phyloP scores from a whole-genome alignment of 2,113 vertebrate species.

The Peucedramus taeniatus region DNA sequence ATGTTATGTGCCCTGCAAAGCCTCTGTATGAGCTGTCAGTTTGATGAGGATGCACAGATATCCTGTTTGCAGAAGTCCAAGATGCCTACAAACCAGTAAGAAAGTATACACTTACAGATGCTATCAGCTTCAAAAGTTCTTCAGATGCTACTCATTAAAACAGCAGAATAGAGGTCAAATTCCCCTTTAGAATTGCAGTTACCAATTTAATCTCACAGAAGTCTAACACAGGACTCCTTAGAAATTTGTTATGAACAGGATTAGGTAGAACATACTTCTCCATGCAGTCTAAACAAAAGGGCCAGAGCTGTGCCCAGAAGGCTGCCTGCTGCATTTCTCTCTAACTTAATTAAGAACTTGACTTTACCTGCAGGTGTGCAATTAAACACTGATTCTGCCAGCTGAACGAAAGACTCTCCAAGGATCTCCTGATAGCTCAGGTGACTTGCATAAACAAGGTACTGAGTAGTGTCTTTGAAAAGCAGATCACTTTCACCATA shows the following conservation, averaged over 20 bases:
- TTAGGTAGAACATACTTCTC: neutral
- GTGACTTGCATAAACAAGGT: slow-evolving; percentile 78
- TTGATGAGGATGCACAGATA: slow-evolving; percentile 18
- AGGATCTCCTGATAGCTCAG: slow-evolving; percentile 78
- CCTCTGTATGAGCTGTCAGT: neutral
- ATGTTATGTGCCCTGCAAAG: neutral
- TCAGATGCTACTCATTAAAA: neutral
- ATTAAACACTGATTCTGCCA: slow-evolving; percentile 80
- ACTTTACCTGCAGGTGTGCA: slow-evolving; percentile 82
- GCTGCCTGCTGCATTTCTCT: neutral
- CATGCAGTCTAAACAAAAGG: neutral
- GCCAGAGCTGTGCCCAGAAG: neutral
- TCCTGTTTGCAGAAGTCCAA: slow-evolving; percentile 67
- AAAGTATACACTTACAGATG: neutral
- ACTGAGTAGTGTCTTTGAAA: slow-evolving; percentile 83
- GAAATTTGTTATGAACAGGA: neutral
- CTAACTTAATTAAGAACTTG: neutral
- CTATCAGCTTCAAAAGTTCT: neutral
- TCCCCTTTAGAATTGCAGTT: neutral
- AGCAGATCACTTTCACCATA: slow-evolving; percentile 86
- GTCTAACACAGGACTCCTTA: neutral
- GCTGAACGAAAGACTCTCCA: slow-evolving; percentile 75
- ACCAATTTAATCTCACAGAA: neutral
- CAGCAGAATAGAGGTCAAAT: neutral
- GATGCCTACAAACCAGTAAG: slow-evolving; percentile 48